phyloP scores from a whole-genome alignment of 2,888 invertebrate species.

The Priocnemis perturbator region DNA sequence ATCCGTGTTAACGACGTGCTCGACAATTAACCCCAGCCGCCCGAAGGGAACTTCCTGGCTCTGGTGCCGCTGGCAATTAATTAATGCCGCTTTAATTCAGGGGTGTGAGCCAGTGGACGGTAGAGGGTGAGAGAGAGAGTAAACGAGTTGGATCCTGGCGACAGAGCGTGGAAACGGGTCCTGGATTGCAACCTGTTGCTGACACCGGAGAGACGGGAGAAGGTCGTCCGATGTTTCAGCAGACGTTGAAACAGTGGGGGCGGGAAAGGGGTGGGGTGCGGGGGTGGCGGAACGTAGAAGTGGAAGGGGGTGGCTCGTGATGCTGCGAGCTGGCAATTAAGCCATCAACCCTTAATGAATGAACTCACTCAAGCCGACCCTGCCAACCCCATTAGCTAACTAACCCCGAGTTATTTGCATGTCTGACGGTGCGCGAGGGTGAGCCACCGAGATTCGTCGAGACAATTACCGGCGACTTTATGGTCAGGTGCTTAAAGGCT shows the following conservation, averaged over 20 bases:
- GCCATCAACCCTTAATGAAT: conserved; percentile 75
- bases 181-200: conserved; percentile 70
- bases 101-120: conserved; percentile 21
- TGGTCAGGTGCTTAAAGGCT: conserved; percentile 73
- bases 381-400: conserved; percentile 73
- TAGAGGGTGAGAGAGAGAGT: conserved; percentile 48
- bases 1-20: conserved; percentile 54
- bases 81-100: conserved; percentile 68
- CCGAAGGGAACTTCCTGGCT: conserved; percentile 36
- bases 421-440: conserved; percentile 61
- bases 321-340: conserved; percentile 74
- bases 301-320: conserved; percentile 44
- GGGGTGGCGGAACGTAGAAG: conserved; percentile 15
- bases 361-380: conserved; percentile 63
- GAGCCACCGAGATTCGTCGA: conserved; percentile 70
- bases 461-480: conserved; percentile 72
- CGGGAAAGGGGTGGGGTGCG: conserved; percentile 14
- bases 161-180: conserved; percentile 40
- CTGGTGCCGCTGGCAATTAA: conserved; percentile 61
- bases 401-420: conserved; percentile 75
- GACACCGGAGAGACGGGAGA: neutral
- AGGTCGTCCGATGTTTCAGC: too few species aligned
- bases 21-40: conserved; percentile 45
- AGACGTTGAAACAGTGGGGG: conserved; percentile 3
- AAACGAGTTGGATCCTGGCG: conserved; percentile 67